A percentile compares a stretch with the other conserved stretches of the same genome.
Evolutionary conservation across 2,888 invertebrate genomes (phyloP).

Genomic region (Xestia sexstrigata): DNA sequence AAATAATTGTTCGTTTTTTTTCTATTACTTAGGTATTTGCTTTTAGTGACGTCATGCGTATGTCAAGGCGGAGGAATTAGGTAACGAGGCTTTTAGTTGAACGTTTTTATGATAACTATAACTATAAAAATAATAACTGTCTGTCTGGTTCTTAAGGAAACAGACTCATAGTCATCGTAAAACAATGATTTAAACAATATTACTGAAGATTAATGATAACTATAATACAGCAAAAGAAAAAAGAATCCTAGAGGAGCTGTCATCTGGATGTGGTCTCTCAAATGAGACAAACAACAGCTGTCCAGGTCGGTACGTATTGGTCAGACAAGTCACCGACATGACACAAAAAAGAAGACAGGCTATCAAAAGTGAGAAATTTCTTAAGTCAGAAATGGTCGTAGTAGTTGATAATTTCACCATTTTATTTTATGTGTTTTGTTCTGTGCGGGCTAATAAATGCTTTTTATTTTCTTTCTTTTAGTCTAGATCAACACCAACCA

Average conservation of each 20-base stretch:
- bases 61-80: slow-evolving; percentile 55
- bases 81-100: slow-evolving; percentile 25
- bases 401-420: too few relatives aligned
- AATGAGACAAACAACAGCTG: neutral
- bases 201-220: neutral
- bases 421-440: too few relatives aligned
- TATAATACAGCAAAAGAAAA: neutral
- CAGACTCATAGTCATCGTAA: neutral
- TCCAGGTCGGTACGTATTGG: neutral
- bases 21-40: slow-evolving; percentile 39
- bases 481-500: neutral
- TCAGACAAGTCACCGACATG: neutral
- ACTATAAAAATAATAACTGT: slow-evolving; percentile 1
- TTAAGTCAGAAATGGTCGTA: neutral
- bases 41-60: slow-evolving; percentile 44
- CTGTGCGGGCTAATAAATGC: too few relatives aligned
- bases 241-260: neutral
- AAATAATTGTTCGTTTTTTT: slow-evolving; percentile 29
- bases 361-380: neutral
- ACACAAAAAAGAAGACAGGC: neutral
- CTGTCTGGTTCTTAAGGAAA: neutral
- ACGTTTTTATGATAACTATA: neutral
- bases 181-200: neutral
- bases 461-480: too few relatives aligned
- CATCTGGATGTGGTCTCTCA: neutral